Percentiles rank a stretch among this genome's conserved stretches.
phyloP scores from a whole-genome alignment of 2,797 vertebrate genomes.

The Falco novaeseelandiae region DNA sequence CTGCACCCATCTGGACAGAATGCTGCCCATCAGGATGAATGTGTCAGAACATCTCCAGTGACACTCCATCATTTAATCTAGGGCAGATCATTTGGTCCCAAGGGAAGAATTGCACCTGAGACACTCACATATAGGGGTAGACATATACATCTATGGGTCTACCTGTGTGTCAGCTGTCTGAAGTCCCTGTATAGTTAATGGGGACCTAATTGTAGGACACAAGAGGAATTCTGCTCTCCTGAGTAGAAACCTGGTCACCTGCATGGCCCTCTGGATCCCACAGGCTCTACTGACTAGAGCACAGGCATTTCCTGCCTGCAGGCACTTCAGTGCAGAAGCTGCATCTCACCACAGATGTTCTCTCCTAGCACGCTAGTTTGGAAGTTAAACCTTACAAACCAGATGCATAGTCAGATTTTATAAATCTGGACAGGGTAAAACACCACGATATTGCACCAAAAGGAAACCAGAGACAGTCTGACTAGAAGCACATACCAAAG shows the following conservation, averaged over 20 bases:
- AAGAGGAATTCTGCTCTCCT: not conserved
- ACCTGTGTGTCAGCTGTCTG: not conserved
- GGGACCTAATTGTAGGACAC: not conserved
- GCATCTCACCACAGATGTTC: not conserved
- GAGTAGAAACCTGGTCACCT: not conserved
- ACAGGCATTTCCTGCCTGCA: not conserved
- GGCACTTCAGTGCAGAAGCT: not conserved
- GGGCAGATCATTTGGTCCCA: not conserved
- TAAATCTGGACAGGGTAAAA: not conserved
- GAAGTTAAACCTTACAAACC: not conserved
- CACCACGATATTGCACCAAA: not conserved
- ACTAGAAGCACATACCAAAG: not conserved
- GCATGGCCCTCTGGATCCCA: not conserved
- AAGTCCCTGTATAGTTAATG: not conserved
- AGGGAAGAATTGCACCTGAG: not conserved
- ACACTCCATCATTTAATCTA: not conserved
- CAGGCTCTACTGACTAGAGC: not conserved
- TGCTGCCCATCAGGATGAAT: not conserved
- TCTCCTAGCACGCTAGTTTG: not conserved
- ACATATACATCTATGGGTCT: not conserved
- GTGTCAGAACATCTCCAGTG: not conserved
- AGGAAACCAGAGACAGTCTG: not conserved
- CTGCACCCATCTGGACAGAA: not conserved
- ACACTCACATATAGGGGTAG: not conserved
- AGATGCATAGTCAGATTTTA: not conserved